A percentile compares a stretch with the other conserved stretches of the same genome.
These are phyloP conservation scores for Coranthus polyacanthus DNA, from an alignment of 2,797 vertebrate genomes.

Conservation along the genomic window DNA sequence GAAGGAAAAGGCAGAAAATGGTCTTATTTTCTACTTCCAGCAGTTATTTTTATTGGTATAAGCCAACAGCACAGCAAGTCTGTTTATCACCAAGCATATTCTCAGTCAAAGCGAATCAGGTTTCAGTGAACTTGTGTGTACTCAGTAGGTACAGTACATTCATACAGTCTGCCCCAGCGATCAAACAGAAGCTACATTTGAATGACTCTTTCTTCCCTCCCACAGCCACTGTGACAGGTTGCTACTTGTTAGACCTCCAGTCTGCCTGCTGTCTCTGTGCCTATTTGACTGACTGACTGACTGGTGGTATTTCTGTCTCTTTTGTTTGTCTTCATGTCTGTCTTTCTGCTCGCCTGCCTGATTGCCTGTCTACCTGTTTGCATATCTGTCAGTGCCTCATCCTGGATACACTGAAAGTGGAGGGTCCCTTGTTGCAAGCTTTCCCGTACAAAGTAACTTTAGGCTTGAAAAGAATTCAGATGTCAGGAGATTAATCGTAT, in stretches of 20 bases:
- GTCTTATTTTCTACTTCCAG: conserved; percentile 76
- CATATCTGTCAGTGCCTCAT: conserved; percentile 39
- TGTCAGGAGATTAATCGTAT: not conserved
- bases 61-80: conserved; percentile 66
- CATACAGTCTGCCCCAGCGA: conserved; percentile 62
- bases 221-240: conserved; percentile 76
- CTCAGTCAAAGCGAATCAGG: conserved; percentile 72
- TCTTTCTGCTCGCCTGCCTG: conserved; percentile 39
- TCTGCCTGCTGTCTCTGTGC: conserved; percentile 56
- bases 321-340: conserved; percentile 43
- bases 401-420: conserved; percentile 15
- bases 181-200: conserved; percentile 74
- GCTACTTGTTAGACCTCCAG: conserved; percentile 78
- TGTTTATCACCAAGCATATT: conserved; percentile 73
- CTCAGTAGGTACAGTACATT: conserved; percentile 72
- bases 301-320: conserved; percentile 53
- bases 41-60: conserved; percentile 76
- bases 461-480: conserved; percentile 1
- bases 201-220: conserved; percentile 72
- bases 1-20: conserved; percentile 73
- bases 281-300: conserved; percentile 65
- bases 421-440: conserved; percentile 16
- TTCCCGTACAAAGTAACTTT: conserved; percentile 9
- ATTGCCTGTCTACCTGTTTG: conserved; percentile 47
- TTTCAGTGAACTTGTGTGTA: conserved; percentile 69